Conservation (phyloP, 2,113 vertebrate genomes). For the Cavia porcellus region DNA sequence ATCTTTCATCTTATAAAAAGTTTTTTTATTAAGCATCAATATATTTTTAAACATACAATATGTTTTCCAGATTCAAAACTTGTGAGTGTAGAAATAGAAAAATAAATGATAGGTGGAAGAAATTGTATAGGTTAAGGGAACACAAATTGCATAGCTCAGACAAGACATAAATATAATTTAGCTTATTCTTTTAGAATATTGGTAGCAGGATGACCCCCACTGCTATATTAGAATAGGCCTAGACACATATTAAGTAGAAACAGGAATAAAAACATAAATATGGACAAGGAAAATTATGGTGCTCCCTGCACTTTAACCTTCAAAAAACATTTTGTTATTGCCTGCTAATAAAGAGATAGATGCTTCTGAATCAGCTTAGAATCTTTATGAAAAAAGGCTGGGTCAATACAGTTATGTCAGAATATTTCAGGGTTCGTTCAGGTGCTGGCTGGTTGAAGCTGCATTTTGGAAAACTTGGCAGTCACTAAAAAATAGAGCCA, state of each 20-base stretch:
- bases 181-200: neutral
- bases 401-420: conserved; percentile 34
- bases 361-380: neutral
- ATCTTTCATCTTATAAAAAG: neutral
- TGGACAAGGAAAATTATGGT: neutral
- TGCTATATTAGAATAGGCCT: neutral
- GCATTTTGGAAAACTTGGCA: neutral
- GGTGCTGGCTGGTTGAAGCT: neutral
- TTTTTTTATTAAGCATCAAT: neutral
- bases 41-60: neutral
- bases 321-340: neutral
- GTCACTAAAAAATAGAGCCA: neutral
- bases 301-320: neutral
- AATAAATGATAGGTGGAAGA: neutral
- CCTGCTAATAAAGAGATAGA: neutral
- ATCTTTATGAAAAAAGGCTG: neutral
- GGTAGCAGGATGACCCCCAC: neutral
- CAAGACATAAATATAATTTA: neutral
- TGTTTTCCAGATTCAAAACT: neutral
- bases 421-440: conserved; percentile 15
- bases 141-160: neutral
- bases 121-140: neutral
- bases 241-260: neutral
- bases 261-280: neutral
- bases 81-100: neutral